phyloP scores from a whole-genome alignment of 2,888 invertebrate species.

The Quadroppia sp. region DNA sequence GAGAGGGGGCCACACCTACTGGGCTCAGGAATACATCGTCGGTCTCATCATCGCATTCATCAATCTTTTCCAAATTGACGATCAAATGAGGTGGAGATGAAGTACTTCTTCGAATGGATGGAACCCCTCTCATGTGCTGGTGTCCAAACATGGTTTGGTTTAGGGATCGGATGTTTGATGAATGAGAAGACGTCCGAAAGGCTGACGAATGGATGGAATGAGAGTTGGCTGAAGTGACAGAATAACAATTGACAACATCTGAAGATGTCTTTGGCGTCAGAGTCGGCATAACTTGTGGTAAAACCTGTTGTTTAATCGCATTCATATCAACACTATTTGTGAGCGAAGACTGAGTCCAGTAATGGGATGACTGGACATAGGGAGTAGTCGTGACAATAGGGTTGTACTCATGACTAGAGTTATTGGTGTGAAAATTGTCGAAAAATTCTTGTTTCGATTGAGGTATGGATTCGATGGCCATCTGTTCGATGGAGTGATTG shows the following conservation, averaged over 20 bases:
- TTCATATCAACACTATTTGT: constrained; percentile 19
- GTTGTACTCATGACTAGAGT: constrained; percentile 31
- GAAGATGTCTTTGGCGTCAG: neutral
- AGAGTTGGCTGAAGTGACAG: neutral
- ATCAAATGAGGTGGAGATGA: constrained; percentile 34
- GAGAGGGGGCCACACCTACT: constrained; percentile 46
- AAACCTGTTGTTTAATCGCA: neutral
- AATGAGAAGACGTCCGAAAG: no score
- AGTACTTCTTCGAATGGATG: constrained; percentile 1
- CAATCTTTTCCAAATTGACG: constrained; percentile 28
- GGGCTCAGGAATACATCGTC: constrained; percentile 76
- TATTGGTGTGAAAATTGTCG: neutral
- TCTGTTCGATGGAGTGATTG: constrained; percentile 9
- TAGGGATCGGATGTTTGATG: neutral
- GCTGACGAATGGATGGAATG: neutral
- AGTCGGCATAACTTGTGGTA: constrained; percentile 10
- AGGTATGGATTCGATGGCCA: constrained; percentile 12
- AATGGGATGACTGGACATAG: constrained; percentile 26
- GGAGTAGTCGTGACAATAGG: constrained; percentile 11
- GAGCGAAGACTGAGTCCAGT: constrained; percentile 21
- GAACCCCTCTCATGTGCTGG: neutral
- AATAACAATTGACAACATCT: neutral
- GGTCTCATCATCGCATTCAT: constrained; percentile 60
- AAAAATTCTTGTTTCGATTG: constrained; percentile 30
- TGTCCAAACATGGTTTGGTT: neutral